Conservation (phyloP, 2,113 vertebrate species). For the Larimichthys crocea region DNA sequence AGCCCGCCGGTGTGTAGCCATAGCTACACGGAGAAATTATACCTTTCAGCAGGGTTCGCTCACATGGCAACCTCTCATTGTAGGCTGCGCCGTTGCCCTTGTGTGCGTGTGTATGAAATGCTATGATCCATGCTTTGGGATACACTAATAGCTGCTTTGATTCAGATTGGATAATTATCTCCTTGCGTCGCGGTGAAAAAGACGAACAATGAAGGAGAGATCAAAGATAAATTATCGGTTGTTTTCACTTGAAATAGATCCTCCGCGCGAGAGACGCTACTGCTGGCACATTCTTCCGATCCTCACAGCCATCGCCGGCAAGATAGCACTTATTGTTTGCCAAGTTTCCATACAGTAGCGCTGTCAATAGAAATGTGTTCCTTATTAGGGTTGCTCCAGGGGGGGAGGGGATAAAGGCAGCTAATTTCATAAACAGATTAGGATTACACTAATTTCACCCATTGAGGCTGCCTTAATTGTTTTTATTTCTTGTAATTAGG, state of each 20-base stretch:
- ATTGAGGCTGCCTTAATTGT: slow-evolving; percentile 35
- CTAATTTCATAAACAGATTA: slow-evolving; percentile 73
- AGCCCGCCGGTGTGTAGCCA: slow-evolving; percentile 49
- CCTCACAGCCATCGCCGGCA: not conserved
- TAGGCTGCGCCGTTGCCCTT: slow-evolving; percentile 19
- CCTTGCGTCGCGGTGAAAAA: not conserved
- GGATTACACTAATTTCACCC: slow-evolving; percentile 66
- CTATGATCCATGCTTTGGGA: slow-evolving; percentile 38
- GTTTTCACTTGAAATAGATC: slow-evolving; percentile 42
- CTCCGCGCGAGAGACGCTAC: slow-evolving; percentile 7
- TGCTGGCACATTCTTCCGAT: slow-evolving; percentile 16
- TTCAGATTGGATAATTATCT: slow-evolving; percentile 65
- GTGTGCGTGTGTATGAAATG: slow-evolving; percentile 36
- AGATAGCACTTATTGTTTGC: not conserved
- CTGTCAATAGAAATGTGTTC: slow-evolving; percentile 40
- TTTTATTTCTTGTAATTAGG: slow-evolving; percentile 53
- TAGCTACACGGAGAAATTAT: slow-evolving; percentile 67
- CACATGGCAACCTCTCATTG: slow-evolving; percentile 56
- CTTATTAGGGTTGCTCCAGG: slow-evolving; percentile 30
- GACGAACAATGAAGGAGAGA: slow-evolving; percentile 30
- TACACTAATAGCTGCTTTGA: slow-evolving; percentile 56
- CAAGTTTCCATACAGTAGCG: slow-evolving; percentile 21
- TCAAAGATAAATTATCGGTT: slow-evolving; percentile 42
- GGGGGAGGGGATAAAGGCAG: slow-evolving; percentile 51
- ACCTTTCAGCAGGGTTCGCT: slow-evolving; percentile 56